Evolutionary conservation across 2,888 invertebrate genomes (phyloP), one percentile per base, ranked within the genome.

Genomic region (Eubasilissa splendida): DNA sequence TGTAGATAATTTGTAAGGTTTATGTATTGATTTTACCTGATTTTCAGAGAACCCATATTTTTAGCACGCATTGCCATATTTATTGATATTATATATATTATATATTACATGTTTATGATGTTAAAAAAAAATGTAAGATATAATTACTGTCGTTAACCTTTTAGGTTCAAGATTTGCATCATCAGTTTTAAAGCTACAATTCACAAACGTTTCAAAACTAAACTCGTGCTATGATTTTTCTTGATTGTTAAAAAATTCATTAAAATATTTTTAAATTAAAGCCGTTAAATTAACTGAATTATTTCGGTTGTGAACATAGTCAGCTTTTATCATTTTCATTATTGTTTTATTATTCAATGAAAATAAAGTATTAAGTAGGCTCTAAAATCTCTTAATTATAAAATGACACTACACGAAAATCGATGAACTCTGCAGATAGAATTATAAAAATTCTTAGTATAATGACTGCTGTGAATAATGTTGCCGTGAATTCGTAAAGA

Each of bases 41-140:
- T 82, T 80, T 60, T 63, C 74, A 79, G 74, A 78, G 73, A 79
- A 70, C 14, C 77, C 77, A 42, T 80, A 79, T 81, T 83, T 76
- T 79, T 83, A 80, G 73, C 42, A 42, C 56, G 76, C 56, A 77
- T 82, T 77, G 82, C 82, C 82, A 83, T 83, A 81, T 83, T 80
- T 79, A 83, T 79, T 80, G 73, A 80, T 80, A 80, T 77, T 42
- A 42, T 42, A 42, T 42, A 42, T 42, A 42, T 65, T 70, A 70
- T 54, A 31, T 54, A 70, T 70, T 70, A 22, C 58, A 74, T 74
- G 60, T 74, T 74, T 74, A 74, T 59, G 14, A 33, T 70, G 70
- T 70, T 70, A 54, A 54, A 54, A 53, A n/a, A 22, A 70, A 53
- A 70, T 70, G 53, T 53, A 70, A 54, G 54, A 70, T 70, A 77